phyloP scores from a whole-genome alignment of 2,797 vertebrate species.

The Lacerta viridis region DNA sequence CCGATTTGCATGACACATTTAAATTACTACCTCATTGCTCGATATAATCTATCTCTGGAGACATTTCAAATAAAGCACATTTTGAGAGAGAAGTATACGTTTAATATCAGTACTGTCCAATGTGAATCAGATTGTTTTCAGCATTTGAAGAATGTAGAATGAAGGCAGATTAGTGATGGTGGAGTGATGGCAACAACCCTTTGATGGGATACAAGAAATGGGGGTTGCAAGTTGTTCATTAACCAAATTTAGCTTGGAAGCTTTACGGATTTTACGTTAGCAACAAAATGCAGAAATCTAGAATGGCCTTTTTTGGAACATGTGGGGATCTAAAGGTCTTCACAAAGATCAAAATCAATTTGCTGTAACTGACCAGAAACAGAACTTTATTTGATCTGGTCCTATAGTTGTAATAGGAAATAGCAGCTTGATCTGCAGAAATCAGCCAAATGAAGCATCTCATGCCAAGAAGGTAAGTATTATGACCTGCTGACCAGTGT shows the following conservation, averaged over 20 bases:
- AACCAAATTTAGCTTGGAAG: neutral
- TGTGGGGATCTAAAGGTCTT: neutral
- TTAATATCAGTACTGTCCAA: conserved; percentile 9
- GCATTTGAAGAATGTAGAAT: conserved; percentile 24
- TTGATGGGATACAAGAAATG: neutral
- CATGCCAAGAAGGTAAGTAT: neutral
- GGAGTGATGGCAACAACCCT: neutral
- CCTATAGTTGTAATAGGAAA: neutral
- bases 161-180: neutral
- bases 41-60: conserved; percentile 23
- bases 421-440: neutral
- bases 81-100: conserved; percentile 18
- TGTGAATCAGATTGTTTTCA: conserved; percentile 10
- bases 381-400: neutral
- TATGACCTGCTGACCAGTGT: neutral
- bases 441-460: neutral
- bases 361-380: neutral
- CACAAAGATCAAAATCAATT: neutral
- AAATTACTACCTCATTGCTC: conserved; percentile 37
- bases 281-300: neutral
- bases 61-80: conserved; percentile 25
- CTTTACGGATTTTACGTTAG: neutral
- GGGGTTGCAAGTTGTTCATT: conserved; percentile 7
- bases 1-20: conserved; percentile 39
- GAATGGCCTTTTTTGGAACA: neutral